Evolutionary conservation across 2,888 invertebrate species (phyloP).

Genomic region (Dicranocentrus wangi): DNA sequence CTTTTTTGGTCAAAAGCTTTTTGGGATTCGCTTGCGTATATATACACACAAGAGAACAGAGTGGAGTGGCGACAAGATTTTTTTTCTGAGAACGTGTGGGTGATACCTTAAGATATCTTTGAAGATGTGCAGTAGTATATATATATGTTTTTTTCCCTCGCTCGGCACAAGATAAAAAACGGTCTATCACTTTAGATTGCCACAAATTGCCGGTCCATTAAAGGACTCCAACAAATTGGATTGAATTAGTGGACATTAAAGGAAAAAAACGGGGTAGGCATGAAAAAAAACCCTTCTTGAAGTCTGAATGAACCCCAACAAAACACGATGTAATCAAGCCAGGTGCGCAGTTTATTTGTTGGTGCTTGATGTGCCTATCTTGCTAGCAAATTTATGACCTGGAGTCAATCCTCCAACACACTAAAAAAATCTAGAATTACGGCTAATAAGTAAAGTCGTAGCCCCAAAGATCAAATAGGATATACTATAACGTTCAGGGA

Average conservation of each 20-base stretch:
- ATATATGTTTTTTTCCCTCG: constrained; percentile 13
- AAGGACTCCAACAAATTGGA: constrained; percentile 61
- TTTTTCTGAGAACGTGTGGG: constrained; percentile 13
- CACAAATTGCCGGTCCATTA: constrained; percentile 60
- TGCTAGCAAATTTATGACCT: constrained; percentile 49
- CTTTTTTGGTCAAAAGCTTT: constrained; percentile 55
- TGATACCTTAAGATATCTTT: constrained; percentile 36
- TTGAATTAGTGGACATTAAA: constrained; percentile 51
- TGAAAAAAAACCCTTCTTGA: neutral
- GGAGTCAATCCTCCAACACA: constrained; percentile 28
- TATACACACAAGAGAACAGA: neutral
- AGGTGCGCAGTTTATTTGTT: constrained; percentile 55
- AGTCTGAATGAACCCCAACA: neutral
- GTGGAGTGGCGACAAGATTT: constrained; percentile 5
- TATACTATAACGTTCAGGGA: neutral
- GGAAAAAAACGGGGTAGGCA: neutral
- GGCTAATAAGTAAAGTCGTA: constrained; percentile 41
- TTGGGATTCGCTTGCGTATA: no score
- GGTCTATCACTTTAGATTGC: constrained; percentile 58
- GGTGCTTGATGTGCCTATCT: constrained; percentile 16
- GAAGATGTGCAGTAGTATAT: no score
- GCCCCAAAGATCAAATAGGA: neutral
- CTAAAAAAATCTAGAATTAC: constrained; percentile 34
- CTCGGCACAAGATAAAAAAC: constrained; percentile 39
- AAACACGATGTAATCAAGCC: constrained; percentile 41